Percentiles rank a stretch among this genome's conserved stretches.
Evolutionary conservation across 2,113 vertebrate genomes (phyloP).

Genomic region (Tamias sibiricus): DNA sequence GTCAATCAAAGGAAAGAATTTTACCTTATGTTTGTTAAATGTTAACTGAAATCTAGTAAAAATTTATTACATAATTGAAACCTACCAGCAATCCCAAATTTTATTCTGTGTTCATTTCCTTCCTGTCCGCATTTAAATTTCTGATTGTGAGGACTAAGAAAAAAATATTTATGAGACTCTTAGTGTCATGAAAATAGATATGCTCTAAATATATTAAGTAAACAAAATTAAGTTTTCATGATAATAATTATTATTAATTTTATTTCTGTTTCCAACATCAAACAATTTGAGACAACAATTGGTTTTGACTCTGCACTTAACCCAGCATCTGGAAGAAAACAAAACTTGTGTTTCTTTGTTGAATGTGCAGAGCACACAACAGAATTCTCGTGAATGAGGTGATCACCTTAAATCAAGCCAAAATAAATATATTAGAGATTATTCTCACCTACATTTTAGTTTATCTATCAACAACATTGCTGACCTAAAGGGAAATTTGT

Average conservation of each 20-base stretch:
- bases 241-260: not conserved
- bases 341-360: not conserved
- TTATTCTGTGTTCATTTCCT: not conserved
- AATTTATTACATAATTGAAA: not conserved
- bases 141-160: not conserved
- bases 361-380: not conserved
- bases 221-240: not conserved
- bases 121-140: not conserved
- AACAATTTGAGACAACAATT: not conserved
- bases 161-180: not conserved
- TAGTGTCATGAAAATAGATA: not conserved
- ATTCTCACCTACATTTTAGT: not conserved
- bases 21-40: not conserved
- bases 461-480: not conserved
- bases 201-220: not conserved
- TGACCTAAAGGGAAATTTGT: not conserved
- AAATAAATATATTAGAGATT: not conserved
- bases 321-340: not conserved
- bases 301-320: not conserved
- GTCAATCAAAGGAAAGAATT: not conserved
- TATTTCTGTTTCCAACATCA: not conserved
- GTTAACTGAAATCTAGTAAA: slow-evolving; percentile 45
- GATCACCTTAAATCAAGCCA: not conserved
- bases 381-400: not conserved
- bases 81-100: not conserved